Percentiles rank a stretch among this genome's conserved stretches.
phyloP scores from a whole-genome alignment of 2,797 vertebrate genomes.

The Cheirogaleus major region DNA sequence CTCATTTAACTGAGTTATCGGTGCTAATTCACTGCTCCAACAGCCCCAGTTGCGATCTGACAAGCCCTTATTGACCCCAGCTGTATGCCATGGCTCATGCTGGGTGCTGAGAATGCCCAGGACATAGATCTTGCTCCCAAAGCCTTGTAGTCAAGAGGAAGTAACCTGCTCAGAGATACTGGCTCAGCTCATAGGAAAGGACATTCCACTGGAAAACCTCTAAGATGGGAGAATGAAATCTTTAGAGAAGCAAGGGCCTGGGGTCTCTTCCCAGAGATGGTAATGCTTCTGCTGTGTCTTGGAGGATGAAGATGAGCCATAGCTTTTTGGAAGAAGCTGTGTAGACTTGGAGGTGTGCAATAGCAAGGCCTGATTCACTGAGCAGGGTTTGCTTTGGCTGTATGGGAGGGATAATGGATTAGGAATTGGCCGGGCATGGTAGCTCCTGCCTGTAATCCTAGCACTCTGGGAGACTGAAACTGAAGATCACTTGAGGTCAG shows the following conservation, averaged over 20 bases:
- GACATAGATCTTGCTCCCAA: no score
- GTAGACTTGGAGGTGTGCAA: not conserved
- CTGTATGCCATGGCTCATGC: accelerated
- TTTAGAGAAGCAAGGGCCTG: not conserved
- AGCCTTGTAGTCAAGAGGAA: not conserved
- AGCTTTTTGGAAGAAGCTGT: accelerated
- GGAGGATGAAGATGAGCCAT: accelerated
- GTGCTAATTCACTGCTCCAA: not conserved
- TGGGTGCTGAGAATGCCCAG: accelerated
- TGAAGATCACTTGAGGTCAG: no score
- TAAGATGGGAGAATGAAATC: no score
- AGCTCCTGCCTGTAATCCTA: no score
- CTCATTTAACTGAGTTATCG: not conserved
- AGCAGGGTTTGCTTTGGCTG: not conserved
- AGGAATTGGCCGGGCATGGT: no score
- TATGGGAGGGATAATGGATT: not conserved
- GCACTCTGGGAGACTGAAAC: no score
- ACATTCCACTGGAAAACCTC: not conserved
- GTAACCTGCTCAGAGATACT: accelerated
- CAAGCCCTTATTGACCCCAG: accelerated
- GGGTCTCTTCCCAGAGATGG: not conserved
- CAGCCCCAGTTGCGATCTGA: accelerated
- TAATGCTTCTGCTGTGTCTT: accelerated
- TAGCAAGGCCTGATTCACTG: accelerated
- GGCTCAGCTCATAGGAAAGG: not conserved